phyloP scores from a whole-genome alignment of 2,888 invertebrate species.

The Euplexia lucipara region DNA sequence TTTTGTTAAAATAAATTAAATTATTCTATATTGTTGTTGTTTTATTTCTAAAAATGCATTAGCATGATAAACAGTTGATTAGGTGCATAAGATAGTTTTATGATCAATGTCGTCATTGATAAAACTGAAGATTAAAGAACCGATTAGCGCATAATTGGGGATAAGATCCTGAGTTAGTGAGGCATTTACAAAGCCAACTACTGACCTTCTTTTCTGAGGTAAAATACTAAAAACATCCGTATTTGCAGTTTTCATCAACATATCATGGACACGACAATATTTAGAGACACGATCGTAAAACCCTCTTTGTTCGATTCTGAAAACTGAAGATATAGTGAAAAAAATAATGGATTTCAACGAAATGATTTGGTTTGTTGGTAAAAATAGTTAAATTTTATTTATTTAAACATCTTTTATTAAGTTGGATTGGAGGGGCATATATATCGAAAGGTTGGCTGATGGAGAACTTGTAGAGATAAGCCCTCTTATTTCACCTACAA shows the following conservation, averaged over 20 bases:
- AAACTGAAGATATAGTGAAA: conserved; percentile 2
- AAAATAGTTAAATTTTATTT: no score
- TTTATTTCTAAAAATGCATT: conserved; percentile 36
- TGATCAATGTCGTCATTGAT: not conserved
- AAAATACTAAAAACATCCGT: conserved; percentile 44
- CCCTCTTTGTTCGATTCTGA: not conserved
- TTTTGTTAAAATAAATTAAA: conserved; percentile 38
- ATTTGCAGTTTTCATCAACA: conserved; percentile 32
- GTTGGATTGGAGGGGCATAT: no score
- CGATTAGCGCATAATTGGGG: conserved; percentile 5
- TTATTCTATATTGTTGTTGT: conserved; percentile 26
- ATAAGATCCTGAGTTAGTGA: conserved; percentile 2
- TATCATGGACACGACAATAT: conserved; percentile 8
- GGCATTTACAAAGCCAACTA: conserved; percentile 9
- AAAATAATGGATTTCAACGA: no score
- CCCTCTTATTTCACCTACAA: no score
- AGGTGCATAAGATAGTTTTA: not conserved
- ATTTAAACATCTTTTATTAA: no score
- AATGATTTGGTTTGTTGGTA: no score
- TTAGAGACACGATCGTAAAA: not conserved
- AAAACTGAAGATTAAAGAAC: not conserved
- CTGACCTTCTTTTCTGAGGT: conserved; percentile 34
- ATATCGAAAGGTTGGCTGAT: no score
- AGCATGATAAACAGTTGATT: conserved; percentile 11
- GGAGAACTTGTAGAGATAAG: no score